Conservation (phyloP, 1,140 invertebrate genomes). For the Triops longicaudatus region DNA sequence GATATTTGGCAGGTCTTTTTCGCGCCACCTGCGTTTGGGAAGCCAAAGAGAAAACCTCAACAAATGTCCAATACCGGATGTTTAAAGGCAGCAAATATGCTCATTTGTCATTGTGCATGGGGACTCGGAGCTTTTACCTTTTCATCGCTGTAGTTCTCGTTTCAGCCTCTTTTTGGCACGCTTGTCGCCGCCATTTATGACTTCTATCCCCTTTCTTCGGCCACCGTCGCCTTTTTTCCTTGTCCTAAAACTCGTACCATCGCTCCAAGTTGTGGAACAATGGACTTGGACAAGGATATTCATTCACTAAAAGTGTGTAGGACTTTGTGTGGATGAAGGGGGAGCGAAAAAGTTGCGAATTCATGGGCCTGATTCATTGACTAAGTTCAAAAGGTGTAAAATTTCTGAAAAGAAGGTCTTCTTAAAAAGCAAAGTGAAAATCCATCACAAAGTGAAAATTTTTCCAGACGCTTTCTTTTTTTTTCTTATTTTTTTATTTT, state of each 20-base stretch:
- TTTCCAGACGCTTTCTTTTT: too few relatives aligned
- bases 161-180: not conserved
- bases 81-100: conserved; percentile 15
- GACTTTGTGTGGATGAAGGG: not conserved
- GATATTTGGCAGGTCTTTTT: too few relatives aligned
- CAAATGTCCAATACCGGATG: not conserved
- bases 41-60: not conserved
- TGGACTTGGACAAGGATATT: not conserved
- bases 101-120: not conserved
- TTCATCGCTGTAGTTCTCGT: not conserved
- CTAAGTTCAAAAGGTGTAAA: too few relatives aligned
- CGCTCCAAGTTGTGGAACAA: too few relatives aligned
- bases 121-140: not conserved
- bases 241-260: too few relatives aligned
- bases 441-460: too few relatives aligned
- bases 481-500: too few relatives aligned
- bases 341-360: not conserved
- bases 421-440: too few relatives aligned
- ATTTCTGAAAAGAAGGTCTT: too few relatives aligned
- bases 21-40: too few relatives aligned
- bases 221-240: too few relatives aligned
- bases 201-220: too few relatives aligned
- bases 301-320: not conserved
- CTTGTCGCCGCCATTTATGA: conserved; percentile 2
- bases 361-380: not conserved